phyloP scores from a whole-genome alignment of 2,888 invertebrate genomes.

The Molorchus minor region DNA sequence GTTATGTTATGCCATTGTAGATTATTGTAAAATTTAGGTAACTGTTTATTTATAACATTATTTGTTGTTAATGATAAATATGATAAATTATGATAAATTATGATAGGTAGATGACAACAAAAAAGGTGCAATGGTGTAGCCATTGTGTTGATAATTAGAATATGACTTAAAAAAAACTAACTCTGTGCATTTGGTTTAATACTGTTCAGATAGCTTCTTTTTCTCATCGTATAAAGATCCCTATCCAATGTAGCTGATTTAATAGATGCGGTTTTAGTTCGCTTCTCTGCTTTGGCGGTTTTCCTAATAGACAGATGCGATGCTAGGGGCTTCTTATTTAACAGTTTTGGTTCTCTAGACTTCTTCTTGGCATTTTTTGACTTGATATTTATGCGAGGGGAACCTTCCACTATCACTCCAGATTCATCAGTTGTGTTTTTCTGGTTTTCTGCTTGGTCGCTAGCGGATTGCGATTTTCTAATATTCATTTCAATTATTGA shows the following conservation, averaged over 20 bases:
- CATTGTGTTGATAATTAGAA: no score
- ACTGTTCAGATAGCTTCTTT: constrained; percentile 6
- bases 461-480: constrained; percentile 7
- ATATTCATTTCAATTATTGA: constrained; percentile 7
- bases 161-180: no score
- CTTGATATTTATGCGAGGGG: constrained; percentile 13
- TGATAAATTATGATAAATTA: no score
- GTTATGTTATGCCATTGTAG: no score
- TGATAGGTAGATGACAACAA: no score
- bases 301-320: constrained; percentile 18
- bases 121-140: no score
- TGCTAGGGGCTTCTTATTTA: constrained; percentile 15
- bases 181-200: constrained; percentile 1
- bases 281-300: constrained; percentile 2
- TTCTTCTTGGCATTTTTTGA: constrained; percentile 28
- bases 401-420: not conserved
- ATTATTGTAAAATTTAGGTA: no score
- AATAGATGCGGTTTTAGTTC: not conserved
- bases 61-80: no score
- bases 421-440: constrained; percentile 8
- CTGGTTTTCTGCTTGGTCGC: not conserved
- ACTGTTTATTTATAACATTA: no score
- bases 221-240: not conserved
- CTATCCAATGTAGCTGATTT: constrained; percentile 5
- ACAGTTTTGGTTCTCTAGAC: constrained; percentile 19